phyloP scores from a whole-genome alignment of 2,888 invertebrate species.

The Spisula subtruncata region DNA sequence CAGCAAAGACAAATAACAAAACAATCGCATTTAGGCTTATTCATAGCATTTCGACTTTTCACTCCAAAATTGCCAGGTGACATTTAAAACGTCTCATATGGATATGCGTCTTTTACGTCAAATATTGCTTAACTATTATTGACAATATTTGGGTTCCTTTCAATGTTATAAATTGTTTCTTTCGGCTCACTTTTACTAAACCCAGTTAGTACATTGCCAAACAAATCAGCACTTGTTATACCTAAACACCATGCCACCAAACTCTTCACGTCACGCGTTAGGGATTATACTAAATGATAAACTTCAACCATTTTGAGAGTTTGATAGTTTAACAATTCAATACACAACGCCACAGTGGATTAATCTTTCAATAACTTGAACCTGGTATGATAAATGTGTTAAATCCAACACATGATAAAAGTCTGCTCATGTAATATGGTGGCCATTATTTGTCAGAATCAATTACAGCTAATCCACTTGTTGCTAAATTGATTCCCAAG shows the following conservation, averaged over 20 bases:
- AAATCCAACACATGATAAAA: constrained; percentile 41
- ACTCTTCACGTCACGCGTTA: not conserved
- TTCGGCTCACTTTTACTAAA: too few relatives aligned
- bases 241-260: not conserved
- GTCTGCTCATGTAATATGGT: constrained; percentile 50
- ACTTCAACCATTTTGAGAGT: not conserved
- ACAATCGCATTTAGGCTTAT: too few relatives aligned
- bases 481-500: constrained; percentile 65
- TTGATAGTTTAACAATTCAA: constrained; percentile 6
- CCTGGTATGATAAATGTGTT: constrained; percentile 12
- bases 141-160: too few relatives aligned
- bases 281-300: not conserved
- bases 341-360: not conserved
- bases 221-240: not conserved
- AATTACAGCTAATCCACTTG: constrained; percentile 65
- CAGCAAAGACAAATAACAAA: too few relatives aligned
- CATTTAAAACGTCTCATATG: too few relatives aligned
- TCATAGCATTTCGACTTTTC: too few relatives aligned
- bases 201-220: not conserved
- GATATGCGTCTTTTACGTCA: too few relatives aligned
- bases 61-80: too few relatives aligned
- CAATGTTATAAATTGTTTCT: too few relatives aligned
- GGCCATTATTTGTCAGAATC: constrained; percentile 34
- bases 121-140: too few relatives aligned
- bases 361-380: constrained; percentile 13